Percentiles rank a stretch among this genome's conserved stretches.
Conservation (phyloP, 2,888 invertebrate species). For the Parascotia fuliginaria region DNA sequence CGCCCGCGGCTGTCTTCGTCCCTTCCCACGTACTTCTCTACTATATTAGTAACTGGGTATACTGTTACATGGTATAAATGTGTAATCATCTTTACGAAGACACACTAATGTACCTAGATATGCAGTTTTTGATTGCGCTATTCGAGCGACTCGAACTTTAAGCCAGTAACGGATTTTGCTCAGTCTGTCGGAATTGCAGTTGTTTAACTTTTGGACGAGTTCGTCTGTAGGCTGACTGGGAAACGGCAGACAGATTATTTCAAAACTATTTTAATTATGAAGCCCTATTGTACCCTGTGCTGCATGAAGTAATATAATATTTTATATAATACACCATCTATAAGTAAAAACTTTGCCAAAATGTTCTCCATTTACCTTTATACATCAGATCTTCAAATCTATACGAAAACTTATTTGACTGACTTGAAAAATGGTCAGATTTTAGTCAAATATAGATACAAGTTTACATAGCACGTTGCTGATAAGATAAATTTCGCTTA, state of each 20-base stretch:
- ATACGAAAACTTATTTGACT: too few species aligned
- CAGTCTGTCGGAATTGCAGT: slow-evolving; percentile 26
- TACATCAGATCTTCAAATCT: too few species aligned
- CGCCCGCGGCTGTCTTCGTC: slow-evolving; percentile 67
- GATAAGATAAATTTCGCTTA: background rate
- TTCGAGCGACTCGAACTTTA: slow-evolving; percentile 1
- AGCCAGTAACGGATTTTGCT: slow-evolving; percentile 15
- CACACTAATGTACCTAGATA: background rate
- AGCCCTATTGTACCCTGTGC: background rate
- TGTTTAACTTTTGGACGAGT: slow-evolving; percentile 24
- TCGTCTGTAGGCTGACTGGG: slow-evolving; percentile 15
- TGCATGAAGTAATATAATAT: background rate
- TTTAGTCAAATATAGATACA: background rate
- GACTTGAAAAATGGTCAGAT: background rate
- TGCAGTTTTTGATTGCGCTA: background rate
- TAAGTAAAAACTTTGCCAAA: too few species aligned
- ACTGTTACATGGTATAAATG: slow-evolving; percentile 11
- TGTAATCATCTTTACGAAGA: slow-evolving; percentile 11
- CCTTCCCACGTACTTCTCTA: slow-evolving; percentile 68
- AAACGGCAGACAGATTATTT: slow-evolving; percentile 23
- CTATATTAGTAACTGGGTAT: slow-evolving; percentile 23
- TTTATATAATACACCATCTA: too few species aligned
- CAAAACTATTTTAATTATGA: slow-evolving; percentile 18
- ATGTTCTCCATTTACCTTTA: too few species aligned
- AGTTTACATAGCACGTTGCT: too few species aligned